phyloP scores from a whole-genome alignment of 1,140 invertebrate genomes.

The Calephelis virginiensis region DNA sequence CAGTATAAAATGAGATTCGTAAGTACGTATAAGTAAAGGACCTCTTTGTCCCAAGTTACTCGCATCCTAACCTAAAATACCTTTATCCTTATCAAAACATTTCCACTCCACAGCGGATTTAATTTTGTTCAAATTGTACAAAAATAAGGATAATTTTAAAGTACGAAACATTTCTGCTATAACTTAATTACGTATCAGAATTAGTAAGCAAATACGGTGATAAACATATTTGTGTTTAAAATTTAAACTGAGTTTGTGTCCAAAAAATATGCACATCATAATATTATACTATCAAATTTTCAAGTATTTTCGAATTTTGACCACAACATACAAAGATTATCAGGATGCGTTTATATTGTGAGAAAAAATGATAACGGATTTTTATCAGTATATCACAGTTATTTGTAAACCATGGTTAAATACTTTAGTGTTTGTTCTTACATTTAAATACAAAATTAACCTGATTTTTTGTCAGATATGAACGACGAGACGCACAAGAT shows the following conservation, averaged over 20 bases:
- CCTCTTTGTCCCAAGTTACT: conserved; percentile 17
- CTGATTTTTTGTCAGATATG: background rate
- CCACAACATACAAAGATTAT: no score
- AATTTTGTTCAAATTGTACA: conserved; percentile 10
- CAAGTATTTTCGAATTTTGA: no score
- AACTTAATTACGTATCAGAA: conserved; percentile 7
- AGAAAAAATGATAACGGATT: no score
- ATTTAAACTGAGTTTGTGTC: background rate
- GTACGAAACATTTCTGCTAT: background rate
- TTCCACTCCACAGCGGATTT: background rate
- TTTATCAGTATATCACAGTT: no score
- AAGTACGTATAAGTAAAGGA: conserved; percentile 36
- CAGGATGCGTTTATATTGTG: no score
- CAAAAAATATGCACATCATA: background rate
- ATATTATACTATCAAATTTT: background rate
- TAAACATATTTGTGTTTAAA: background rate
- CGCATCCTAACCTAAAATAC: conserved; percentile 16
- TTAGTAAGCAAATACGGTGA: background rate
- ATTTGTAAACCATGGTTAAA: background rate
- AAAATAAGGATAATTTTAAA: conserved; percentile 4
- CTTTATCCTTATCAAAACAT: background rate
- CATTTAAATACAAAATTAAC: background rate
- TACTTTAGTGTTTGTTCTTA: background rate
- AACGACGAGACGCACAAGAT: background rate
- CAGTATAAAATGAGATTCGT: conserved; percentile 28